Percentiles rank a stretch among this genome's conserved stretches.
Evolutionary conservation across 2,888 invertebrate genomes (phyloP).

Genomic region (Panzeria rudis): DNA sequence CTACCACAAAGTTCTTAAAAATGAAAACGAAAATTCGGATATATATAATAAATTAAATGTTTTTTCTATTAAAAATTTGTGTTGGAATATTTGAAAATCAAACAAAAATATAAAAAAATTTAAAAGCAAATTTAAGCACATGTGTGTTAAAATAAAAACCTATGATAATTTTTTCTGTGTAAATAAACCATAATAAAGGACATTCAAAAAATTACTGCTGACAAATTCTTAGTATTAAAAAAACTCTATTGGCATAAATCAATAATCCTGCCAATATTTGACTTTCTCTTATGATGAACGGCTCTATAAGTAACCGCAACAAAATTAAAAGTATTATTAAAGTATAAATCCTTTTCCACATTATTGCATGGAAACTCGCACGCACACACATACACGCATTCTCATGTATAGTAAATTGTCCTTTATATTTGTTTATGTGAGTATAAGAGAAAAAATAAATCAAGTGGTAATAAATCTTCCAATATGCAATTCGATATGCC

Average conservation of each 20-base stretch:
- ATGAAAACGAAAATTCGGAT: no score
- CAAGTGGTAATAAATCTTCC: slow-evolving; percentile 81
- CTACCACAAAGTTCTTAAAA: no score
- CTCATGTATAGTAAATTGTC: slow-evolving; percentile 1
- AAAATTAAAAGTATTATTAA: slow-evolving; percentile 69
- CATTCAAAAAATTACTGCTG: no score
- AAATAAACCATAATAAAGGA: slow-evolving; percentile 37
- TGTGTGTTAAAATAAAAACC: no score
- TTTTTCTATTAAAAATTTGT: no score
- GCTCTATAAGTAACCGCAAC: slow-evolving; percentile 60
- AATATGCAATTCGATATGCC: slow-evolving; percentile 81
- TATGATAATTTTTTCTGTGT: no score
- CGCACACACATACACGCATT: not conserved
- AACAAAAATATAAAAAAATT: no score
- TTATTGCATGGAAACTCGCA: not conserved
- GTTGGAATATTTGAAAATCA: no score
- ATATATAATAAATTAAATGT: no score
- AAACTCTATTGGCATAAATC: slow-evolving; percentile 34
- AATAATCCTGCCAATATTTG: slow-evolving; percentile 58
- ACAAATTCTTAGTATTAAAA: no score
- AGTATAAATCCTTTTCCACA: slow-evolving; percentile 64
- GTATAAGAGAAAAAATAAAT: slow-evolving; percentile 78
- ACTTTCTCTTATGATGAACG: slow-evolving; percentile 42
- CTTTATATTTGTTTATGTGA: slow-evolving; percentile 26
- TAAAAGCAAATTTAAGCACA: no score